Percentiles rank a stretch among this genome's conserved stretches.
Evolutionary conservation across 2,113 vertebrate species (phyloP).

Genomic region (Epinephelus cyanopodus): DNA sequence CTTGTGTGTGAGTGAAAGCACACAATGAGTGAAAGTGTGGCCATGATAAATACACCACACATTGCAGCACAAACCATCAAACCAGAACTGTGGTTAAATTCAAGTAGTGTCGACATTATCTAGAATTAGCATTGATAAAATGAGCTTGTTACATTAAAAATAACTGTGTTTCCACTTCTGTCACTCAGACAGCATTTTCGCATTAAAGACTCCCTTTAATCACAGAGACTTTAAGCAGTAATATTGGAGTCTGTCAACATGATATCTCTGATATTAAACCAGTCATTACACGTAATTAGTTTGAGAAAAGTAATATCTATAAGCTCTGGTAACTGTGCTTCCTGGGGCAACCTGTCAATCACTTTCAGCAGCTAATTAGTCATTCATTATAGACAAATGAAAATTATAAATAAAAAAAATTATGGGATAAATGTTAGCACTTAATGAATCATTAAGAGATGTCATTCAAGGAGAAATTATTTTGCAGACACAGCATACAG

Average conservation of each 20-base stretch:
- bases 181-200: background rate
- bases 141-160: background rate
- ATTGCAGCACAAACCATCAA: background rate
- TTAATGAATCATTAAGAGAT: slow-evolving; percentile 38
- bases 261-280: slow-evolving; percentile 21
- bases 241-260: slow-evolving; percentile 23
- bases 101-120: background rate
- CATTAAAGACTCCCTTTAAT: slow-evolving; percentile 3
- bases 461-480: slow-evolving; percentile 42
- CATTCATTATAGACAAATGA: slow-evolving; percentile 66
- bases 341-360: slow-evolving; percentile 56
- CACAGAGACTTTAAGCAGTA: background rate
- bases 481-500: background rate
- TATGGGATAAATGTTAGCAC: slow-evolving; percentile 12
- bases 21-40: background rate
- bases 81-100: background rate
- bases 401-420: slow-evolving; percentile 38
- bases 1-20: background rate
- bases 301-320: slow-evolving; percentile 43
- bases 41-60: background rate
- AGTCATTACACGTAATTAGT: slow-evolving; percentile 56
- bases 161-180: background rate
- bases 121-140: background rate
- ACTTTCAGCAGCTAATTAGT: slow-evolving; percentile 54
- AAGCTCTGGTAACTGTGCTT: slow-evolving; percentile 27